Evolutionary conservation across 2,113 vertebrate species (phyloP), one percentile per base, ranked within the genome.

Genomic region (Pachypanchax playfairii): DNA sequence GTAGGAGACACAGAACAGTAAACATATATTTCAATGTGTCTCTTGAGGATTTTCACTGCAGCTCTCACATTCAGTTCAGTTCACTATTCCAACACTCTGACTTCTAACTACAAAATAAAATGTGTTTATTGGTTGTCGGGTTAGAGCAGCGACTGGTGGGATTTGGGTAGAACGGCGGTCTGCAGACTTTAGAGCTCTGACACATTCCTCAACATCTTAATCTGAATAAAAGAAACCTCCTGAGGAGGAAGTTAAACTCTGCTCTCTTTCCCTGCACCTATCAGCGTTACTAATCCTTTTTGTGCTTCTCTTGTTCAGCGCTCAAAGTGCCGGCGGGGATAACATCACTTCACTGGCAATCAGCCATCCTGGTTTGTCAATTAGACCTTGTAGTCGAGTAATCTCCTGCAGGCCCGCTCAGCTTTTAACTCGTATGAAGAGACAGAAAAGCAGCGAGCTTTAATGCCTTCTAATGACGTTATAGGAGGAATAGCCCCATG

Each of bases 381-480:
- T 89, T 85, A 89, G 87, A 86, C 63, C 73, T 76, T 61, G 85
- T 85, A 48, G 78, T 73, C 38, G 18, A 29, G 65, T 88, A 88
- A 89, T 90, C 89, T 86, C 70, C 69, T n/a, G 54, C 77, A 25
- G 70, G 57, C 46, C 57, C 24, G 79, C 75, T 75, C 65, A 60
- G 48, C 73, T 80, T 85, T 83, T 66, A 15, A 28, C 29, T 51
- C 14, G 31, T 71, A 73, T 64, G 86, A 85, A 79, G 60, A 75
- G 65, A 73, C 48, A 74, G 74, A 85, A 85, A 82, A 82, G 83
- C 82, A 33, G 79, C 70, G 73, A 55, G 65, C 87, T 87, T 88
- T 91, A 90, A 91, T 83, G 75, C 88, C 50, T n/a, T 65, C 87
- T 92, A 90, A 92, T 92, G 91, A 90, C 86, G 91, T 90, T 86